These are phyloP conservation scores for Colaptes auratus DNA, from an alignment of 2,113 vertebrate species.

Conservation along the genomic window DNA sequence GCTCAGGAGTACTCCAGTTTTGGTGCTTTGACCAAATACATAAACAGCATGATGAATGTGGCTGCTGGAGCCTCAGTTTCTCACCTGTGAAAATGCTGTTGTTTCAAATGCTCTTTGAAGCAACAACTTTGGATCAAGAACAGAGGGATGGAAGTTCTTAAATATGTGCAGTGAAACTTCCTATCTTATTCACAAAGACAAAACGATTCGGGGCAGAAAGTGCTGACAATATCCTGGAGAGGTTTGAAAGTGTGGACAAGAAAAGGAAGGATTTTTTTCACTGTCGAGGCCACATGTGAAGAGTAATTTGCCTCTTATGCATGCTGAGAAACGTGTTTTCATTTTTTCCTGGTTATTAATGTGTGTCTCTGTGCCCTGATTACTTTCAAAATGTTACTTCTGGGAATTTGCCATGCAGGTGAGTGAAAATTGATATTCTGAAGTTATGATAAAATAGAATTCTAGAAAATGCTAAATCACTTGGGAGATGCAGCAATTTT, in stretches of 20 bases:
- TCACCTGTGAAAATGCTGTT: background rate
- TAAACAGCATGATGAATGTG: accelerated
- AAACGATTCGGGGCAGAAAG: background rate
- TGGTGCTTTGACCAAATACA: background rate
- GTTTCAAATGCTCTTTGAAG: background rate
- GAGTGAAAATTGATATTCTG: background rate
- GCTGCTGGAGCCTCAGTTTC: background rate
- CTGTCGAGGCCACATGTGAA: background rate
- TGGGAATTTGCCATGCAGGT: background rate
- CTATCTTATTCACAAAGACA: background rate
- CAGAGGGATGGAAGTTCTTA: background rate
- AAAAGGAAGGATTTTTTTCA: background rate
- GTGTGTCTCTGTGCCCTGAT: background rate
- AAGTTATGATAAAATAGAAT: background rate
- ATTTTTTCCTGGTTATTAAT: background rate
- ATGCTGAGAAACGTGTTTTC: background rate
- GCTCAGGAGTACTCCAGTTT: background rate
- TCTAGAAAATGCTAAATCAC: background rate
- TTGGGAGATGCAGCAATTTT: background rate
- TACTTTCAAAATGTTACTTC: background rate
- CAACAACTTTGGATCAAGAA: background rate
- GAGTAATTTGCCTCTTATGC: background rate
- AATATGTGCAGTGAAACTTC: background rate
- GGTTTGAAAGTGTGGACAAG: background rate
- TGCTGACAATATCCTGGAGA: background rate